Base-by-base conservation (phyloP, 2,888 invertebrate genomes). In the Eurytoma adleriae region DNA sequence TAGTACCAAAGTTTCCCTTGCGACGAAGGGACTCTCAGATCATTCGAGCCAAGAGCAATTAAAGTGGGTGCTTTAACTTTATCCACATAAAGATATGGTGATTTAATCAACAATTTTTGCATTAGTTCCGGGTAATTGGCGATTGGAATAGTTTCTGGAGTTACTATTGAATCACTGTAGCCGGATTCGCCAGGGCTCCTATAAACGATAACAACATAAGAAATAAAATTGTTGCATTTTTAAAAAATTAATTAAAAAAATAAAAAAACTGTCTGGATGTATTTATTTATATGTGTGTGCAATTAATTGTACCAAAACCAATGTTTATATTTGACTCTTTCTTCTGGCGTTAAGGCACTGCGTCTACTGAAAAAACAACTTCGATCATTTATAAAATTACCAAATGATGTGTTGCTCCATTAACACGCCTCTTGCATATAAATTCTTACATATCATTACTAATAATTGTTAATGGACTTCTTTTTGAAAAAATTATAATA, bases 41-140 rank as follows among this genome's bases (percentile, higher is more conserved):
- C 98, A 83, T 94, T 95, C 48, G 93, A 92, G 1, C 98, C 98
- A 74, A 98, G 91, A 91, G 96, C 93, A 52, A 98, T 89, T 73
- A 97, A 92, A 1, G 96, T 95, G 3, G 98, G 96, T 0, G 96
- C 95, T 85, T 92, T 93, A 0, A 96, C 95, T 77, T 93, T 93
- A 83, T 95, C 93, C 0, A 93, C 94, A 87, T 94, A 92, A 30
- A 91, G 91, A 5, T 96, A 92, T 0, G 96, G 96, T 0, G 96
- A 96, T 24, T 92, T 92, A 16, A 93, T 92, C 79, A 93, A 91
- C 94, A 96, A 94, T 40, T 92, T 91, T 7, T 93, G 84, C 50
- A 95, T 87, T 69, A 93, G 90, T 83, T 90, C 88, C 0, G 85
- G 79, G 48, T 86, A 85, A 61, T 86, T 85, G 1, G 85, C 81